Evolutionary conservation across 2,113 vertebrate genomes (phyloP).

Genomic region (Lepus timidus): DNA sequence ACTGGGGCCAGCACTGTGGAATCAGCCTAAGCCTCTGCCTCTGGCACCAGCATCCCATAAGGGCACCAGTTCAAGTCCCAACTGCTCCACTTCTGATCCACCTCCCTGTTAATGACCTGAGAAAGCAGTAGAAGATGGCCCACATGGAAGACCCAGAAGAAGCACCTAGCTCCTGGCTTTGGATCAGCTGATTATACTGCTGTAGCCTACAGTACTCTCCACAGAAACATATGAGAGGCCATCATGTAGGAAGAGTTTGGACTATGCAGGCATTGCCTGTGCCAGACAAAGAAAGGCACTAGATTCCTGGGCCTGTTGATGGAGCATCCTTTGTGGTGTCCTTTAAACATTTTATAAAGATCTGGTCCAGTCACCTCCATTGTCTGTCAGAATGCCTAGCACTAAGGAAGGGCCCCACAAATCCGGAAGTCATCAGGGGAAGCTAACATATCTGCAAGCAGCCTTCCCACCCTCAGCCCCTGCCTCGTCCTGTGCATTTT

Average conservation of each 20-base stretch:
- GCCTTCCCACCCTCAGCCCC: not conserved
- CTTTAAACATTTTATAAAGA: conserved; percentile 36
- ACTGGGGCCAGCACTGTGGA: not conserved
- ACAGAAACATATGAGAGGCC: not conserved
- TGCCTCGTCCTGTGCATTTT: conserved; percentile 59
- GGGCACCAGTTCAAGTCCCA: too few relatives aligned
- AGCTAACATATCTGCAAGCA: not conserved
- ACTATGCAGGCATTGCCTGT: not conserved
- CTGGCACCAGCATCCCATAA: too few relatives aligned
- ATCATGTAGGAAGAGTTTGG: not conserved
- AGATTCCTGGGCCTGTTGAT: not conserved
- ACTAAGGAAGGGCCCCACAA: conserved; percentile 40
- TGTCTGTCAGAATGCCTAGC: conserved; percentile 34
- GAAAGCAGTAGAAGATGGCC: too few relatives aligned
- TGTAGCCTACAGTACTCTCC: not conserved
- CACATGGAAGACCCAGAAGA: too few relatives aligned
- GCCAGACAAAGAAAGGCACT: not conserved
- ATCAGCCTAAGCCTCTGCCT: too few relatives aligned
- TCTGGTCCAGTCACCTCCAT: conserved; percentile 2
- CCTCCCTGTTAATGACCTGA: too few relatives aligned
- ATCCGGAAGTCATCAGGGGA: conserved; percentile 54
- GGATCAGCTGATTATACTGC: not conserved
- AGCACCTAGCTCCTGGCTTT: too few relatives aligned
- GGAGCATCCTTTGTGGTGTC: not conserved
- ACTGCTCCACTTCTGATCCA: too few relatives aligned